Conservation (phyloP, 2,113 vertebrate genomes). For the Protomyctophum bolini region DNA sequence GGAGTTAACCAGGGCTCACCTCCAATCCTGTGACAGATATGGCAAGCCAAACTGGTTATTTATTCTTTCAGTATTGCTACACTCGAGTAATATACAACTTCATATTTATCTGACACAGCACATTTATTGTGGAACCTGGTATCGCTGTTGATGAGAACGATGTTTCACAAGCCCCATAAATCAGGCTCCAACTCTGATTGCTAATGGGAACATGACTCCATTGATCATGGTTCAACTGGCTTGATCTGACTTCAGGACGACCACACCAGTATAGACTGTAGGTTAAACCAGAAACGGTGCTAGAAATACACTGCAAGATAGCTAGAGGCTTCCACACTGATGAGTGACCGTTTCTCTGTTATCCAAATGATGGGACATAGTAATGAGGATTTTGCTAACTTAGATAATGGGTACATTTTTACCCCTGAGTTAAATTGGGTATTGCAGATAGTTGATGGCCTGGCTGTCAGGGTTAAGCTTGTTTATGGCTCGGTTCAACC, state of each 20-base stretch:
- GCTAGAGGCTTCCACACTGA: background rate
- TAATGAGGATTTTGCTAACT: background rate
- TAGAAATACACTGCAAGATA: background rate
- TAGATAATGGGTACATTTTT: background rate
- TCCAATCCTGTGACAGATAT: no score
- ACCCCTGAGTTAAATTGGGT: background rate
- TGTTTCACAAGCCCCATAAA: no score
- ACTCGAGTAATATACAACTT: background rate
- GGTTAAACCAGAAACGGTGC: background rate
- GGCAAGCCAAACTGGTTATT: no score
- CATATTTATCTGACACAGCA: background rate
- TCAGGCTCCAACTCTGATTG: no score
- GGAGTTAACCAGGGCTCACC: no score
- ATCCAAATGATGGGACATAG: no score
- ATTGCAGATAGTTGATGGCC: background rate
- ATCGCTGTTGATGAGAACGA: background rate
- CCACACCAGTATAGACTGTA: background rate
- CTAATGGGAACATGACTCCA: no score
- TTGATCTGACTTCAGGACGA: background rate
- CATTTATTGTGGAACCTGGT: background rate
- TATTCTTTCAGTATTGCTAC: background rate
- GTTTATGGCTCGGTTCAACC: constrained; percentile 41
- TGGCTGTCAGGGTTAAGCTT: constrained; percentile 14
- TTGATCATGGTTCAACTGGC: no score
- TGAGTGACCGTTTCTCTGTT: background rate